Base-by-base conservation (phyloP, 1,140 invertebrate species). In the Drosophila athabasca region DNA sequence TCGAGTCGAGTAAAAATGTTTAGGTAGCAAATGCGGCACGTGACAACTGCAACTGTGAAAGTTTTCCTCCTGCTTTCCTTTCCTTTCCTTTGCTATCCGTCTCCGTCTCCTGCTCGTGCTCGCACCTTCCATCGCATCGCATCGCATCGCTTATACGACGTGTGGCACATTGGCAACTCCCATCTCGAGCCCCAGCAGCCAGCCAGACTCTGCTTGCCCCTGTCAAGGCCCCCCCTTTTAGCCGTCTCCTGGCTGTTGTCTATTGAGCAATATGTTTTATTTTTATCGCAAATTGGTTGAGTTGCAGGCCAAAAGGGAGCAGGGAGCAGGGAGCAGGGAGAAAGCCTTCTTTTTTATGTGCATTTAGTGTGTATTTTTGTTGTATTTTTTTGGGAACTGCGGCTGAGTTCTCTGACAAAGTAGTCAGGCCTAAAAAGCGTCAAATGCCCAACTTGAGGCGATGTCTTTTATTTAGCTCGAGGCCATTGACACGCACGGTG, bases 201-300 rank as follows among this genome's bases (percentile, higher is more conserved):
- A 54, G 31, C 41, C 41, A 43, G 41, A 13, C 29, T n/a, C 54
- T 13, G 2, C 29, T 29, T 13, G 17, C 3, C 22, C 22, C 19
- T 22, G 13, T 2, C 11, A 11, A 43, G 24, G 48, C 43, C 29
- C 17, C 29, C 17, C 31, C 29, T 52, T 29, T 57, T 51, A 44
- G 61, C 61, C 53, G 48, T 35, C 71, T 29, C 50, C 35, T 53
- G 60, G 62, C 65, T 78, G 82, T 82, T 76, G 65, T 78, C 73
- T 81, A 88, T 82, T 71, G 74, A 88, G 83, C 79, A 79, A 87
- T 88, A 82, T 88, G 79, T 88, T 87, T 82, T 87, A 78, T 79
- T 88, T 87, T 87, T 88, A 87, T 88, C 83, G 78, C 83, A 88
- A 82, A 87, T 87, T 87, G 83, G 79, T 88, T 79, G 75, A 88